phyloP scores from a whole-genome alignment of 2,113 vertebrate genomes.

The Rhizomys pruinosus region DNA sequence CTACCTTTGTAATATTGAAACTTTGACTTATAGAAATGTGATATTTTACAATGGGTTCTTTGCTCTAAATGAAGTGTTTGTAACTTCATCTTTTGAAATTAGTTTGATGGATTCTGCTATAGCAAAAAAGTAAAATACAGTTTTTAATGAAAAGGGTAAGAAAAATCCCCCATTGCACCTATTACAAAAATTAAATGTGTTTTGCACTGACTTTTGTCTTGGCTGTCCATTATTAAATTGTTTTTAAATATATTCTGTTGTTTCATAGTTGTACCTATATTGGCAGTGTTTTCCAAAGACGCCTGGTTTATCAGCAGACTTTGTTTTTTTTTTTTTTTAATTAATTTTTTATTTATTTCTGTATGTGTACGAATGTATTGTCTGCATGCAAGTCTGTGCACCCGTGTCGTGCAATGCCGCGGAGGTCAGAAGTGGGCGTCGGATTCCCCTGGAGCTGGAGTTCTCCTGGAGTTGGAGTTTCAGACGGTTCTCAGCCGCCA shows the following conservation, averaged over 20 bases:
- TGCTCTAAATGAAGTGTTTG: conserved; percentile 23
- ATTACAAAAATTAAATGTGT: conserved; percentile 11
- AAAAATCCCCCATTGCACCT: background rate
- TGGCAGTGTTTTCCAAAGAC: conserved; percentile 58
- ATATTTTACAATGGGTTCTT: conserved; percentile 15
- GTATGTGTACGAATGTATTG: too few relatives aligned
- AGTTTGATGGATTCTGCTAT: conserved; percentile 23
- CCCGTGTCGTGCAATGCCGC: too few relatives aligned
- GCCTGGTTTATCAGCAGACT: conserved; percentile 38
- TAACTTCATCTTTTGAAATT: conserved; percentile 14
- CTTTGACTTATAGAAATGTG: conserved; percentile 43
- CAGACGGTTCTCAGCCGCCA: too few relatives aligned
- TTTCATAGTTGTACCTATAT: conserved; percentile 32
- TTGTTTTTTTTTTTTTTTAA: too few relatives aligned
- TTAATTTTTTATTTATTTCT: too few relatives aligned
- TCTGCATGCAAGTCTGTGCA: too few relatives aligned
- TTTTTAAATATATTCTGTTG: background rate
- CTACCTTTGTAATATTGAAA: conserved; percentile 43
- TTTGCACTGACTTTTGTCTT: background rate
- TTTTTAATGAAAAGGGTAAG: conserved; percentile 46
- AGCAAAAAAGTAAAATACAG: conserved; percentile 20
- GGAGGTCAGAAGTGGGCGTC: too few relatives aligned
- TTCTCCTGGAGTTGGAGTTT: too few relatives aligned
- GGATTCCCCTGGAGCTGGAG: too few relatives aligned
- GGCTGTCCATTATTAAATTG: conserved; percentile 47